Conservation (phyloP, 2,888 invertebrate species). For the Nasonovia ribisnigri region DNA sequence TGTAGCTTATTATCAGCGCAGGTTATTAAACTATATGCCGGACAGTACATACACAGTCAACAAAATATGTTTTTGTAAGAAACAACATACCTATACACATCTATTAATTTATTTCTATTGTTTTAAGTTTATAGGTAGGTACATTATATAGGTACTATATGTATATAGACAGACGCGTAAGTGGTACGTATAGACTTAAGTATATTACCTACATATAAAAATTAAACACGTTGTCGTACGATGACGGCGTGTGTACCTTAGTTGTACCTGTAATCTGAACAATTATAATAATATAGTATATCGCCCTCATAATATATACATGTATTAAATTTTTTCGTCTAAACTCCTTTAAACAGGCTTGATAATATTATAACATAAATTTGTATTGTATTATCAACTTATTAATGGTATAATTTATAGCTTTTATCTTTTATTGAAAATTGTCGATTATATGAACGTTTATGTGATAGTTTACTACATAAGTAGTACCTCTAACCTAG, state of each 20-base stretch:
- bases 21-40: neutral
- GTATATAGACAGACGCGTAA: neutral
- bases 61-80: conserved; percentile 20
- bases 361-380: neutral
- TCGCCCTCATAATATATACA: neutral
- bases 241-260: neutral
- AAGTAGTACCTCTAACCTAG: neutral
- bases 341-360: neutral
- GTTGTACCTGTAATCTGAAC: neutral
- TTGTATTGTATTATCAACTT: neutral
- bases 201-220: neutral
- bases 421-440: neutral
- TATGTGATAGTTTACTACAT: neutral
- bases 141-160: neutral
- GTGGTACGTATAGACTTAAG: neutral
- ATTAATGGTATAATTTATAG: neutral
- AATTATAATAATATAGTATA: neutral
- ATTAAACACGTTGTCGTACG: neutral
- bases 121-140: neutral
- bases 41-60: neutral
- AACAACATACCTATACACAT: neutral
- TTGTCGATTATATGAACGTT: neutral
- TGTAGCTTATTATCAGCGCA: neutral
- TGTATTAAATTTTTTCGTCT: neutral
- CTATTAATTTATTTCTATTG: conserved; percentile 6